Evolutionary conservation across 2,797 vertebrate species (phyloP), one percentile per base, ranked within the genome.

Genomic region (Peromyscus attwateri): DNA sequence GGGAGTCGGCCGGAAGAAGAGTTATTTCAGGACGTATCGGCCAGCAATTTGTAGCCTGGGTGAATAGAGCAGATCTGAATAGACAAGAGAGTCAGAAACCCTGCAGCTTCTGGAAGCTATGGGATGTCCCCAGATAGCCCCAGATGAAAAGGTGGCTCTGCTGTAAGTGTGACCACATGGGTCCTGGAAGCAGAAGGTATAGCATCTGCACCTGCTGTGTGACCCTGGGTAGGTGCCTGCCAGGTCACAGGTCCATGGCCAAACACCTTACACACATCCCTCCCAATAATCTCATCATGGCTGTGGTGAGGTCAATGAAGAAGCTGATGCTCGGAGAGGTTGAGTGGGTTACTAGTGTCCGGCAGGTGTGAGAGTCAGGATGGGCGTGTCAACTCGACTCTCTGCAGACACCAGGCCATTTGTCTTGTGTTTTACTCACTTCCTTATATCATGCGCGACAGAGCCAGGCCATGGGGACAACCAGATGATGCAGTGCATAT

Each of bases 21-120:
- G 97, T 93, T 97, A 97, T 98, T 98, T 98, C 94, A 92, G 97
- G 97, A 96, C 75, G 83, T 21, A 14, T 91, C 91, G 29, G 89
- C 77, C 85, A 11, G 95, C 97, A 89, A 25, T 96, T 88, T 92
- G 95, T 79, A 94, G 94, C 89, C 89, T 13, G 93, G 31, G 75
- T 73, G 40, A 31, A 79, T 52, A 84, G 57, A 96, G 91, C 23
- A 55, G 87, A 87, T 80, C 90, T 93, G 95, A 84, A 73, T 34
- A 91, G 68, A 34, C 25, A 34, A 70, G 79, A 95, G 79, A 79
- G 76, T 40, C 84, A 49, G 92, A 66, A 76, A 93, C 60, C 87
- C 70, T 92, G 60, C 10, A 62, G 13, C 1, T 73, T 43, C 88
- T 80, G 64, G 88, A 93, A 81, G 27, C 81, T 70, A 34, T 66